phyloP scores from a whole-genome alignment of 2,888 invertebrate species.

The Macropis europaea region DNA sequence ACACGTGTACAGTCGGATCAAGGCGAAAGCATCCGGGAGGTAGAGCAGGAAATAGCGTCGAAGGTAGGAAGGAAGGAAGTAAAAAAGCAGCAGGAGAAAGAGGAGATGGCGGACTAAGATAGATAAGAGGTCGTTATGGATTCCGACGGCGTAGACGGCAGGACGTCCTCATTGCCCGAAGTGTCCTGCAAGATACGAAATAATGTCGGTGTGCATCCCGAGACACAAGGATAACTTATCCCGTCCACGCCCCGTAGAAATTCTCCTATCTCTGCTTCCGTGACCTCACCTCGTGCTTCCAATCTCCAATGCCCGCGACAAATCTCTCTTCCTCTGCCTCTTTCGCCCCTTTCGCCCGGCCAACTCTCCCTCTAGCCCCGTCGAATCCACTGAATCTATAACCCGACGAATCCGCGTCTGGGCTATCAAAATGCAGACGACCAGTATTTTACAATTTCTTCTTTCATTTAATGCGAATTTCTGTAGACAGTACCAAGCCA shows the following conservation, averaged over 20 bases:
- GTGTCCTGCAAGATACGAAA: constrained; percentile 74
- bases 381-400: constrained; percentile 19
- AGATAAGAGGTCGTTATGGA: constrained; percentile 73
- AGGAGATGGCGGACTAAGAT: constrained; percentile 63
- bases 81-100: neutral
- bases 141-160: constrained; percentile 68
- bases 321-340: constrained; percentile 35
- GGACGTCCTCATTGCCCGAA: constrained; percentile 75
- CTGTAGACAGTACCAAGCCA: too few relatives aligned
- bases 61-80: neutral
- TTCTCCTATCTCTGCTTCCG: constrained; percentile 58
- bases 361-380: neutral
- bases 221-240: constrained; percentile 72
- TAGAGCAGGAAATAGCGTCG: neutral
- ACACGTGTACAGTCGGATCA: constrained; percentile 20
- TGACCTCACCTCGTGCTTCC: constrained; percentile 51
- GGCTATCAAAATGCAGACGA: too few relatives aligned
- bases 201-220: constrained; percentile 68
- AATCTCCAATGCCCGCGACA: constrained; percentile 58
- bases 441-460: too few relatives aligned
- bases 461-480: too few relatives aligned
- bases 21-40: neutral
- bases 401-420: neutral
- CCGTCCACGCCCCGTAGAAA: constrained; percentile 68
- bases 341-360: neutral